Percentiles rank a stretch among this genome's conserved stretches.
Evolutionary conservation across 2,113 vertebrate genomes (phyloP).

Genomic region (Onychostruthus taczanowskii): DNA sequence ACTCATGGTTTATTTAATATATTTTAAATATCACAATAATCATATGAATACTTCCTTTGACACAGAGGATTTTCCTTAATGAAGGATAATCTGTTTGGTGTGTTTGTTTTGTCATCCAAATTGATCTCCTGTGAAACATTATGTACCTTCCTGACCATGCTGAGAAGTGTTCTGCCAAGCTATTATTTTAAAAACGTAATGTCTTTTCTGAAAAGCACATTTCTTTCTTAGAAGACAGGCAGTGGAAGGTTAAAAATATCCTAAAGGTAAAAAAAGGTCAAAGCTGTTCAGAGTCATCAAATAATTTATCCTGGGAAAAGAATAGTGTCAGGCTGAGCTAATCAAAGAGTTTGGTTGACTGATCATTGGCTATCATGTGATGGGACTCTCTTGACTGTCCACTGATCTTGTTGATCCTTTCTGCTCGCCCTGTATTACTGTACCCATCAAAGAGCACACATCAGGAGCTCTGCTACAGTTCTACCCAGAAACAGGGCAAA

Average conservation of each 20-base stretch:
- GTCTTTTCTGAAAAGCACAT: neutral
- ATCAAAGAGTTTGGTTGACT: neutral
- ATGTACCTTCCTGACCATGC: neutral
- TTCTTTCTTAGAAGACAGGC: neutral
- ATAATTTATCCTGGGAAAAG: conserved; percentile 13
- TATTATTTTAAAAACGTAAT: neutral
- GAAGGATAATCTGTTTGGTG: neutral
- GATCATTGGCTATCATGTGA: neutral
- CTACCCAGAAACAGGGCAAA: neutral
- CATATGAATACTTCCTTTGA: neutral
- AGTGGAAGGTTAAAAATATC: neutral
- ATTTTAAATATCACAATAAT: neutral
- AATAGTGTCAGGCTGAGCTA: neutral
- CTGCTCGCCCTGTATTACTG: neutral
- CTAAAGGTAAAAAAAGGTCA: conserved; percentile 18
- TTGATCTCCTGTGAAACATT: neutral
- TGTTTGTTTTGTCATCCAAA: neutral
- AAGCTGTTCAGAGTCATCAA: neutral
- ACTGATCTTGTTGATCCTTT: neutral
- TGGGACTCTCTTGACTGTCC: neutral
- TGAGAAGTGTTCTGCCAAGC: neutral
- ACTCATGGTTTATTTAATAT: neutral
- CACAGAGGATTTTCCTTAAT: neutral
- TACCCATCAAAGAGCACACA: neutral
- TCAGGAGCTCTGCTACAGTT: neutral